A percentile compares a stretch with the other conserved stretches of the same genome.
Conservation (phyloP, 2,888 invertebrate species). For the Pristionchus entomophagus region DNA sequence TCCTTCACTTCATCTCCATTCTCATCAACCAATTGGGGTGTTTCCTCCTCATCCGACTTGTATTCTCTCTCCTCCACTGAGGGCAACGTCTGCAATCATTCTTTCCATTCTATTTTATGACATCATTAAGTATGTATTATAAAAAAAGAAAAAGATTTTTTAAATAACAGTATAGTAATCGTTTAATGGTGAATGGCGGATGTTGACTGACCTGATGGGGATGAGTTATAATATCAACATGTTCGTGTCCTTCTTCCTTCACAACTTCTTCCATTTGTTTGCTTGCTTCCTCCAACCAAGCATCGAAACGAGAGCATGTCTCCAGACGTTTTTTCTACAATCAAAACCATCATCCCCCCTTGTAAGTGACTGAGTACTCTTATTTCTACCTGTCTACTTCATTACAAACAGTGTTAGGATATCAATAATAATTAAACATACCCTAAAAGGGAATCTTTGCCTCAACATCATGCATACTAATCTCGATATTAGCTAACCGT, state of each 20-base stretch:
- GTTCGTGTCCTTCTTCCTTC: constrained; percentile 31
- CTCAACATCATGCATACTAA: not conserved
- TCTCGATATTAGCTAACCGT: not conserved
- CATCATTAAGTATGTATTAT: no score
- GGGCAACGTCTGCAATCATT: not conserved
- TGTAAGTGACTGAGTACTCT: no score
- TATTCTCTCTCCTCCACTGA: not conserved
- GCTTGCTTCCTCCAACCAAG: constrained; percentile 68
- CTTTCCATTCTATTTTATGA: no score
- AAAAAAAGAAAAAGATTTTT: no score
- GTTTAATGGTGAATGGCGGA: no score
- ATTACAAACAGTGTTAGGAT: no score
- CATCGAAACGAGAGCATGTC: constrained; percentile 66
- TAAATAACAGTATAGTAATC: no score
- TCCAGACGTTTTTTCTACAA: constrained; percentile 56
- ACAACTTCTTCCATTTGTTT: constrained; percentile 59
- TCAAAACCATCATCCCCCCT: no score
- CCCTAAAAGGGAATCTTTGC: not conserved
- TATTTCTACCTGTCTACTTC: no score
- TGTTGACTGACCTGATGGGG: not conserved
- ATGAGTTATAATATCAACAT: not conserved
- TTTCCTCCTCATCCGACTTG: not conserved
- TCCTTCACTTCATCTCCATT: constrained; percentile 14
- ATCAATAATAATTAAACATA: no score
- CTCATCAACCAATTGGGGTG: not conserved